Conservation (phyloP, 2,888 invertebrate genomes). For the Cataglyphis altisquamis region DNA sequence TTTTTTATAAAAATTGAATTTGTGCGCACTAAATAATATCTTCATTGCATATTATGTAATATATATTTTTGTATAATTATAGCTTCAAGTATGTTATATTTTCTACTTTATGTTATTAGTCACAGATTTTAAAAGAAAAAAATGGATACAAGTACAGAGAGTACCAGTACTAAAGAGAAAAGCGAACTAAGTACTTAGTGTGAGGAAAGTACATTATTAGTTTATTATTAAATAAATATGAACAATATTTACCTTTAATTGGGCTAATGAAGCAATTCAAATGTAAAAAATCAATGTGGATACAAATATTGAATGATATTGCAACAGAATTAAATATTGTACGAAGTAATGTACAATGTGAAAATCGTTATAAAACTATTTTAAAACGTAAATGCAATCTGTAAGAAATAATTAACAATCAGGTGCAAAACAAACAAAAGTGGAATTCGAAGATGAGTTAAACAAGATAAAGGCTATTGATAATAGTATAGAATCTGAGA, state of each 20-base stretch:
- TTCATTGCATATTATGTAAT: no score
- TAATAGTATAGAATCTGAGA: slow-evolving; percentile 11
- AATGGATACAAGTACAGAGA: not conserved
- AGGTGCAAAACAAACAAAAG: slow-evolving; percentile 11
- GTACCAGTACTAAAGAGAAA: no score
- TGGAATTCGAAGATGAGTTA: slow-evolving; percentile 15
- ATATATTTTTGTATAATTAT: no score
- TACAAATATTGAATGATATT: slow-evolving; percentile 15
- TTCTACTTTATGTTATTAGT: no score
- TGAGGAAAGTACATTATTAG: not conserved
- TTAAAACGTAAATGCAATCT: slow-evolving; percentile 17
- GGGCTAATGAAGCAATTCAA: not conserved
- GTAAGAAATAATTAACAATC: slow-evolving; percentile 8
- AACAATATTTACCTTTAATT: not conserved
- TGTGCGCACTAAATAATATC: no score
- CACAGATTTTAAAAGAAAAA: not conserved
- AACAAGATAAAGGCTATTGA: slow-evolving; percentile 31
- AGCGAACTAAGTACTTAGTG: not conserved
- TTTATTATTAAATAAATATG: slow-evolving; percentile 20
- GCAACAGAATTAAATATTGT: not conserved
- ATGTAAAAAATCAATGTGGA: slow-evolving; percentile 19
- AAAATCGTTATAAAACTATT: slow-evolving; percentile 8
- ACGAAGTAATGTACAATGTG: slow-evolving; percentile 2
- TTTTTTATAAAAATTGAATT: no score
- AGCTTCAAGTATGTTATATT: no score